phyloP scores from a whole-genome alignment of 2,888 invertebrate genomes.

The Toxonevra muliebris region DNA sequence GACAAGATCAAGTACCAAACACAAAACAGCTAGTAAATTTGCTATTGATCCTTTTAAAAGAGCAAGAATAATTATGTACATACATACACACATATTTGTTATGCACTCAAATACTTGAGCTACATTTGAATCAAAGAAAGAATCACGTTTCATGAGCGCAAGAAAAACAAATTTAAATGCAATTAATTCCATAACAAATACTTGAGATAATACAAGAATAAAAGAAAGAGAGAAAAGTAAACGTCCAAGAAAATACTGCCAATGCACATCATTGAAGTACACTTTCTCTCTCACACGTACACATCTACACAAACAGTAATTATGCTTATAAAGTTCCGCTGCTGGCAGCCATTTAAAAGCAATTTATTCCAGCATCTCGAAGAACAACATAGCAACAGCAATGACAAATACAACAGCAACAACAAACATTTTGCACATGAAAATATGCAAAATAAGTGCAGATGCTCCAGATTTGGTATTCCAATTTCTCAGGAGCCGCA shows the following conservation, averaged over 20 bases:
- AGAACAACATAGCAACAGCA: too few species aligned
- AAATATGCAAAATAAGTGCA: conserved; percentile 54
- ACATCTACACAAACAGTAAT: not conserved
- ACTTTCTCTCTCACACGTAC: too few species aligned
- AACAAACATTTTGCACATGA: conserved; percentile 37
- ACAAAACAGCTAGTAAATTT: conserved; percentile 27
- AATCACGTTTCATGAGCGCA: too few species aligned
- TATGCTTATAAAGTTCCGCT: not conserved
- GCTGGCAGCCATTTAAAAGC: conserved; percentile 52
- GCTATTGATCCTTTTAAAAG: conserved; percentile 48
- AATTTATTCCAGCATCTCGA: conserved; percentile 44
- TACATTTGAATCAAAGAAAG: not conserved
- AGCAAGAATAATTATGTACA: too few species aligned
- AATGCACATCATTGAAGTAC: too few species aligned
- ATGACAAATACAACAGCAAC: too few species aligned
- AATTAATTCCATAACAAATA: conserved; percentile 17
- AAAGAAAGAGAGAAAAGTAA: too few species aligned
- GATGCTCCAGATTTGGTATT: conserved; percentile 56
- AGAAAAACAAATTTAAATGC: conserved; percentile 9
- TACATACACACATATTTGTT: too few species aligned
- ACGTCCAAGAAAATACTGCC: too few species aligned
- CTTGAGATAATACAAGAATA: conserved; percentile 2
- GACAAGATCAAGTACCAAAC: conserved; percentile 5
- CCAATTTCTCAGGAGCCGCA: conserved; percentile 54
- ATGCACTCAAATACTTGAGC: too few species aligned